These are phyloP conservation scores for Melanotaenia pygmaea DNA, from an alignment of 2,797 vertebrate genomes.

Conservation along the genomic window DNA sequence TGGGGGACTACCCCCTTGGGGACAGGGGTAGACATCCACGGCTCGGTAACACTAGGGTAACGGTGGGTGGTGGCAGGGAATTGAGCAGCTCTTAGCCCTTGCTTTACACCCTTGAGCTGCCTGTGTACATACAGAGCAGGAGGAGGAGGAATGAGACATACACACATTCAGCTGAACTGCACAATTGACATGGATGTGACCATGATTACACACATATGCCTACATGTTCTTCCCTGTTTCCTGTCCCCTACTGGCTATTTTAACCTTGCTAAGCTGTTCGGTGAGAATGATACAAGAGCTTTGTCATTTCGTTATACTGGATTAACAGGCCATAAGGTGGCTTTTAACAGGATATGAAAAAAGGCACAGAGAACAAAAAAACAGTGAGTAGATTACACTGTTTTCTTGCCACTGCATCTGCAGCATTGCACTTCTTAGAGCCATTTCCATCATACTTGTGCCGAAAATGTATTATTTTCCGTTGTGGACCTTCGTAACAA, in stretches of 20 bases:
- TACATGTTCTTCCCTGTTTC: constrained; percentile 42
- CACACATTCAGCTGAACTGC: constrained; percentile 62
- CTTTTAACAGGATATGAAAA: constrained; percentile 22
- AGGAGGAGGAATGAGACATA: constrained; percentile 51
- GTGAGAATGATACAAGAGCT: constrained; percentile 30
- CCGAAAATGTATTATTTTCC: constrained; percentile 39
- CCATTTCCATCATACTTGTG: constrained; percentile 40
- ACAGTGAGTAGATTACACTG: constrained; percentile 22
- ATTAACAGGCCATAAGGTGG: constrained; percentile 29
- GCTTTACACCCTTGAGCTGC: constrained; percentile 81
- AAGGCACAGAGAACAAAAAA: constrained; percentile 36
- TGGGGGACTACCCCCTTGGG: constrained; percentile 85
- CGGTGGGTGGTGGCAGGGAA: constrained; percentile 82
- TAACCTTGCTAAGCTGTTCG: constrained; percentile 36
- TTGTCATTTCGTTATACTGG: constrained; percentile 58
- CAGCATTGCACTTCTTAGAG: constrained; percentile 36
- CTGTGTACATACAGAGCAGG: constrained; percentile 75
- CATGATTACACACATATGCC: constrained; percentile 64
- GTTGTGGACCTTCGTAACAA: constrained; percentile 48
- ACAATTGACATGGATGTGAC: constrained; percentile 51
- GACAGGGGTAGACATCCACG: constrained; percentile 90
- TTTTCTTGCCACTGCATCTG: constrained; percentile 37
- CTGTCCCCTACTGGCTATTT: constrained; percentile 44
- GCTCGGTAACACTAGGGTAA: constrained; percentile 89
- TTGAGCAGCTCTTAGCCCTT: constrained; percentile 88